A percentile compares a stretch with the other conserved stretches of the same genome.
Conservation (phyloP, 2,888 invertebrate genomes). For the Drosophila pseudotakahashii region DNA sequence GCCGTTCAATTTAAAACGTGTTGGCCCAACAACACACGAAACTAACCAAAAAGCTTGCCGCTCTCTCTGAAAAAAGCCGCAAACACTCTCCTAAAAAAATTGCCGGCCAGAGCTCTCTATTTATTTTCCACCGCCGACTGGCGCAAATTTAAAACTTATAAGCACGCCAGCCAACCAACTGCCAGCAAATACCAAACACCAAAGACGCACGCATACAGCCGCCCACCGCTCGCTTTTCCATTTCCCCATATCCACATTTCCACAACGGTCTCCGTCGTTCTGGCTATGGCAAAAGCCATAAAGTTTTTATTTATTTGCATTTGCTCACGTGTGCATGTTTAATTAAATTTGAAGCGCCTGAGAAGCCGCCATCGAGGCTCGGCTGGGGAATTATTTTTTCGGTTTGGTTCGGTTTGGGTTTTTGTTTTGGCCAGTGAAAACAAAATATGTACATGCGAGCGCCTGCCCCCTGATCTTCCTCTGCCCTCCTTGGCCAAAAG, state of each 20-base stretch:
- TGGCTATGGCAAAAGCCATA: slow-evolving; percentile 65
- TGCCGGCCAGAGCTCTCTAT: slow-evolving; percentile 9
- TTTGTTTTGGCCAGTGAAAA: slow-evolving; percentile 13
- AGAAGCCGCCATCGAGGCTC: slow-evolving; percentile 56
- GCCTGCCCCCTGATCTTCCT: neutral
- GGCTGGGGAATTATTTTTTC: slow-evolving; percentile 41
- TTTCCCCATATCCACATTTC: slow-evolving; percentile 6
- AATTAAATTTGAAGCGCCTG: slow-evolving; percentile 79
- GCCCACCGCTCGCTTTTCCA: slow-evolving; percentile 3
- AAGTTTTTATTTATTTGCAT: slow-evolving; percentile 81
- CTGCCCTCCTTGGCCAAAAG: slow-evolving; percentile 40
- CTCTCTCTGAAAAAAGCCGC: slow-evolving; percentile 7
- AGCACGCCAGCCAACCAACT: slow-evolving; percentile 62
- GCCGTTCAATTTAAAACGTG: slow-evolving; percentile 74
- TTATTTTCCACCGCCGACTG: slow-evolving; percentile 14
- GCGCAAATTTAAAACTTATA: slow-evolving; percentile 75
- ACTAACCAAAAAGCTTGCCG: slow-evolving; percentile 37
- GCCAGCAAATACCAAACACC: slow-evolving; percentile 45
- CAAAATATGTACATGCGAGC: slow-evolving; percentile 38
- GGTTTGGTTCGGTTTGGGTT: slow-evolving; percentile 9
- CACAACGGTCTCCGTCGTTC: slow-evolving; percentile 6
- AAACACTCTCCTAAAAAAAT: slow-evolving; percentile 22
- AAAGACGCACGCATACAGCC: slow-evolving; percentile 68
- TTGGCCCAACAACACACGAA: slow-evolving; percentile 53
- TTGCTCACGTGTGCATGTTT: slow-evolving; percentile 81